Evolutionary conservation across 2,888 invertebrate genomes (phyloP).

Genomic region (Hemithea aestivaria): DNA sequence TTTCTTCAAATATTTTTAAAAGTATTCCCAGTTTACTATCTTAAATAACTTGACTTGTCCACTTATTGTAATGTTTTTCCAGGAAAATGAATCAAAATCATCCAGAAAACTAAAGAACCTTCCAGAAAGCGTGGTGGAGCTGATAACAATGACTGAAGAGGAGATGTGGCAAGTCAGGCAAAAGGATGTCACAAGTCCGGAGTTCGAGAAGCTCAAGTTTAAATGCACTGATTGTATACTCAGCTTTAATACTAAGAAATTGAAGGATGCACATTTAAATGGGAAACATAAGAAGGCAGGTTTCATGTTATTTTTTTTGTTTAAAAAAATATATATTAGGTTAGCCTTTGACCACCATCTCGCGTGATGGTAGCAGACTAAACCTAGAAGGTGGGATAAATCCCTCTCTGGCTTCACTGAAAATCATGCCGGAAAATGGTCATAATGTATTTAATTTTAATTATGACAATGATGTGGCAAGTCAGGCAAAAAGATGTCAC

Average conservation of each 20-base stretch:
- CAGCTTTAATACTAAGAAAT: slow-evolving; percentile 49
- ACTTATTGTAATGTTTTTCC: too few species aligned
- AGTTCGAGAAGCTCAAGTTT: slow-evolving; percentile 45
- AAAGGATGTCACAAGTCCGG: slow-evolving; percentile 41
- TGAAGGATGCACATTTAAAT: slow-evolving; percentile 46
- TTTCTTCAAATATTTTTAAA: too few species aligned
- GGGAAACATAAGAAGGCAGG: slow-evolving; percentile 57
- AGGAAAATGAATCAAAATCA: slow-evolving; percentile 14
- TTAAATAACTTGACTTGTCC: too few species aligned
- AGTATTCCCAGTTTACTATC: too few species aligned
- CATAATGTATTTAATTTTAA: too few species aligned
- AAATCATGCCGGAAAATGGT: too few species aligned
- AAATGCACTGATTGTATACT: slow-evolving; percentile 52
- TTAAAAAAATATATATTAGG: too few species aligned
- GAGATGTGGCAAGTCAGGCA: slow-evolving; percentile 54
- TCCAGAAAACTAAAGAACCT: slow-evolving; percentile 51
- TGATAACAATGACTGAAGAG: slow-evolving; percentile 50
- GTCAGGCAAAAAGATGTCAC: slow-evolving; percentile 40
- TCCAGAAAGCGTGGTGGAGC: slow-evolving; percentile 48
- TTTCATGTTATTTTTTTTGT: too few species aligned
- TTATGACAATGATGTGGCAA: slow-evolving; percentile 59
- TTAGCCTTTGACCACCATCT: too few species aligned
- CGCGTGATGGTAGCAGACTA: too few species aligned
- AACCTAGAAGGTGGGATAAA: too few species aligned
- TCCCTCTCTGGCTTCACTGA: too few species aligned